These are phyloP conservation scores for Crossocerus cetratus DNA, from an alignment of 2,888 invertebrate genomes.

Conservation along the genomic window DNA sequence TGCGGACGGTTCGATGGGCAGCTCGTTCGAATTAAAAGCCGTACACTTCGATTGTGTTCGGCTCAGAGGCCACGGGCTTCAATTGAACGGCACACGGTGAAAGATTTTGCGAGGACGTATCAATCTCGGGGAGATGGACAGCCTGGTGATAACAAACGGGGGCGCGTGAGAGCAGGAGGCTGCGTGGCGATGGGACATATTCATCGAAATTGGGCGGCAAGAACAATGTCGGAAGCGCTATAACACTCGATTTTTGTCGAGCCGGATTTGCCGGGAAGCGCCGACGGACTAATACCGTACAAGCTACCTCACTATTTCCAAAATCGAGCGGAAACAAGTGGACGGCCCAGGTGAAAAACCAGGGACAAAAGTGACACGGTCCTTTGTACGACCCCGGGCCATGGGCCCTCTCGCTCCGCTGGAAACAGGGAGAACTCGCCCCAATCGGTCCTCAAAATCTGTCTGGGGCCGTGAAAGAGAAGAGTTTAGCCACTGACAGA, in stretches of 20 bases:
- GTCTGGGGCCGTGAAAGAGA: conserved; percentile 33
- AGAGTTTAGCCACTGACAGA: conserved; percentile 1
- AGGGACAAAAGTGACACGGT: conserved; percentile 27
- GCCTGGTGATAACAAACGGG: not conserved
- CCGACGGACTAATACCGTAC: not conserved
- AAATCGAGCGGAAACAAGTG: conserved; percentile 36
- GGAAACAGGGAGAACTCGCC: conserved; percentile 44
- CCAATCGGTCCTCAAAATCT: conserved; percentile 38
- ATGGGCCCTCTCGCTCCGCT: conserved; percentile 43
- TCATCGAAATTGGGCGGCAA: not conserved
- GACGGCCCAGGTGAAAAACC: conserved; percentile 7
- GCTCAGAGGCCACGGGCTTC: not conserved
- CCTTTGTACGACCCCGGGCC: conserved; percentile 17
- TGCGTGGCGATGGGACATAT: not conserved
- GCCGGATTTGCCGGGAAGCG: conserved; percentile 17
- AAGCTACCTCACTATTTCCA: conserved; percentile 39
- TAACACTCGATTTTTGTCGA: conserved; percentile 26
- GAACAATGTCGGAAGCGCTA: conserved; percentile 6
- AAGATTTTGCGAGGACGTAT: not conserved
- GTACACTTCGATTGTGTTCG: conserved; percentile 12
- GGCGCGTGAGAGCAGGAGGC: not conserved
- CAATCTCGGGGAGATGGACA: not conserved
- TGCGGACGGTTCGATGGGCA: too few relatives aligned
- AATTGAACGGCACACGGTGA: not conserved
- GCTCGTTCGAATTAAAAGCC: not conserved